phyloP scores from a whole-genome alignment of 2,113 vertebrate genomes.

The Pipra filicauda region DNA sequence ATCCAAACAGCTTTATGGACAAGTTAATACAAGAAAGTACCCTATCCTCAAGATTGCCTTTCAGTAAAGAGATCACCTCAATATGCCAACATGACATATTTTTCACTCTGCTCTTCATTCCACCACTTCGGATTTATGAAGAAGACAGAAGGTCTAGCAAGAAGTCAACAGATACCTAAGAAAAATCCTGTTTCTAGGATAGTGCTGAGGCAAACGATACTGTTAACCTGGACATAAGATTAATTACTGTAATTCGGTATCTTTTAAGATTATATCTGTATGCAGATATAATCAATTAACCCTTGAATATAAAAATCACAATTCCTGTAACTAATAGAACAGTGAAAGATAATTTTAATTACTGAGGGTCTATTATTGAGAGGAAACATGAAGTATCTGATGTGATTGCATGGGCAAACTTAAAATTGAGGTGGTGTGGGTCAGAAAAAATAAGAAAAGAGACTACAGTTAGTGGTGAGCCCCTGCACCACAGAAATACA shows the following conservation, averaged over 20 bases:
- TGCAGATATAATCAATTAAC: constrained; percentile 44
- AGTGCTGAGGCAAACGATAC: neutral
- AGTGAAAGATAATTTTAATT: constrained; percentile 49
- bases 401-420: neutral
- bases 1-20: neutral
- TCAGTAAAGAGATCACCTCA: neutral
- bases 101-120: neutral
- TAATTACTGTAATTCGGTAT: constrained; percentile 26
- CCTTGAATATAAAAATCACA: constrained; percentile 22
- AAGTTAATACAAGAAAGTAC: constrained; percentile 11
- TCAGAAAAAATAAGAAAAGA: neutral
- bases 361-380: neutral
- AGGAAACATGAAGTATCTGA: constrained; percentile 24
- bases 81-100: neutral
- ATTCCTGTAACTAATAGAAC: constrained; percentile 56
- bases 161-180: neutral
- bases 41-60: neutral
- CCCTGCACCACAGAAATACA: neutral
- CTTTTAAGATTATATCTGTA: constrained; percentile 24
- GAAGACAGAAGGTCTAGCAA: neutral
- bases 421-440: neutral
- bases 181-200: neutral
- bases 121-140: neutral
- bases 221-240: constrained; percentile 19
- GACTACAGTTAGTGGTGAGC: neutral